Conservation (phyloP, 2,888 invertebrate species). For the Labia minor region DNA sequence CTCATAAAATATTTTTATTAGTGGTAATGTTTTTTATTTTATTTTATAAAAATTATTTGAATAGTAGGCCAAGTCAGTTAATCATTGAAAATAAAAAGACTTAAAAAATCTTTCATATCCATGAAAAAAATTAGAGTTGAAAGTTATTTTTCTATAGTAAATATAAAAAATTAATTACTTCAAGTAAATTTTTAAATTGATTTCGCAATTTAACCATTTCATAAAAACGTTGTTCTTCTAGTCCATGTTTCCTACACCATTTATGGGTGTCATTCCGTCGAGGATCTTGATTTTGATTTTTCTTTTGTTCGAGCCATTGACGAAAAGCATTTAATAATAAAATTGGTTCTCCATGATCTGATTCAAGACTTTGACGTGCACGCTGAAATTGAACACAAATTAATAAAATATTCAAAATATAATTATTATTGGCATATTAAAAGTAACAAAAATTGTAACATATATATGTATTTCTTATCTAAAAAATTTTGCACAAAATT, state of each 20-base stretch:
- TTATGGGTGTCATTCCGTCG: conserved; percentile 41
- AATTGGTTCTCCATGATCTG: conserved; percentile 91
- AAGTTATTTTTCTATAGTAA: no score
- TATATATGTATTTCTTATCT: no score
- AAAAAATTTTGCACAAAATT: no score
- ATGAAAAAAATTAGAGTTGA: no score
- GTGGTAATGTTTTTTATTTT: no score
- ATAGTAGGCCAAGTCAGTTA: no score
- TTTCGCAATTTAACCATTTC: conserved; percentile 87
- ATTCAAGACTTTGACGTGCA: conserved; percentile 68
- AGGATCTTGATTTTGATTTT: conserved; percentile 29
- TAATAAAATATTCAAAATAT: not conserved
- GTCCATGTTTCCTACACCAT: conserved; percentile 82
- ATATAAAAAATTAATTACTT: no score
- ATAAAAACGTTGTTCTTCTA: conserved; percentile 95
- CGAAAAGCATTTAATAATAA: conserved; percentile 77
- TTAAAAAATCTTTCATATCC: no score
- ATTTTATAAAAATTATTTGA: no score
- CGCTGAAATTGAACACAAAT: conserved; percentile 45
- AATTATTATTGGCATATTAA: not conserved
- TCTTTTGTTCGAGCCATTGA: conserved; percentile 76
- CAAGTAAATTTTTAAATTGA: conserved; percentile 75
- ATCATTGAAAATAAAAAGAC: no score
- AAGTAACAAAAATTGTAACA: no score
- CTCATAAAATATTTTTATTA: no score